Evolutionary conservation across 2,797 vertebrate genomes (phyloP).

Genomic region (Columba guinea): DNA sequence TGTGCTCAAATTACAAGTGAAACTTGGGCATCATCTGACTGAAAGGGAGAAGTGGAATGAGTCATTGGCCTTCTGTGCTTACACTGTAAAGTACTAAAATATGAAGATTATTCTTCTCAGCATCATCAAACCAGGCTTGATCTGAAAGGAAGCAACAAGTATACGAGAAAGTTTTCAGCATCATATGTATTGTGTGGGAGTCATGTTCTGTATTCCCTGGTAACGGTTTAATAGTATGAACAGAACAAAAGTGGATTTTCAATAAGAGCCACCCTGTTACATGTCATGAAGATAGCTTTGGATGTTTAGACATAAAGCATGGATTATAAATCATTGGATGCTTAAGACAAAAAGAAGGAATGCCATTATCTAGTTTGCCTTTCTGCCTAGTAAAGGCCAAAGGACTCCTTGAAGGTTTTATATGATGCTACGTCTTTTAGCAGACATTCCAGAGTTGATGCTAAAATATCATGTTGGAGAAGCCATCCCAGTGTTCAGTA

Average conservation of each 20-base stretch:
- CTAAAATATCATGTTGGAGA: rapidly evolving
- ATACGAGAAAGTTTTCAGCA: not conserved
- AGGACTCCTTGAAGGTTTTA: not conserved
- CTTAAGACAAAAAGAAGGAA: not conserved
- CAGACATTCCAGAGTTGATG: not conserved
- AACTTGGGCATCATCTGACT: slow-evolving; percentile 23
- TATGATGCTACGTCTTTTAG: not conserved
- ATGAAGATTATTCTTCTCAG: not conserved
- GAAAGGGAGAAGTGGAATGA: not conserved
- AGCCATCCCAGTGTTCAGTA: not conserved
- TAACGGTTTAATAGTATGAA: not conserved
- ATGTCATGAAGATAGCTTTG: not conserved
- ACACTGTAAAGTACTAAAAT: not conserved
- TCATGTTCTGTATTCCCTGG: not conserved
- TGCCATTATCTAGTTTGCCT: not conserved
- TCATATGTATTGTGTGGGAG: not conserved
- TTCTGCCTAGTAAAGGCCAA: not conserved
- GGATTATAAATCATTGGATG: not conserved
- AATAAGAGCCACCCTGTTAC: not conserved
- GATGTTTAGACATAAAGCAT: not conserved
- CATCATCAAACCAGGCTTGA: not conserved
- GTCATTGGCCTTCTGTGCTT: not conserved
- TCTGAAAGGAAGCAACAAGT: not conserved
- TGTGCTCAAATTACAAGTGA: slow-evolving; percentile 30
- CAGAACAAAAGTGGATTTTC: not conserved